Conservation (phyloP, 2,888 invertebrate species). For the Lacanobia oleracea region DNA sequence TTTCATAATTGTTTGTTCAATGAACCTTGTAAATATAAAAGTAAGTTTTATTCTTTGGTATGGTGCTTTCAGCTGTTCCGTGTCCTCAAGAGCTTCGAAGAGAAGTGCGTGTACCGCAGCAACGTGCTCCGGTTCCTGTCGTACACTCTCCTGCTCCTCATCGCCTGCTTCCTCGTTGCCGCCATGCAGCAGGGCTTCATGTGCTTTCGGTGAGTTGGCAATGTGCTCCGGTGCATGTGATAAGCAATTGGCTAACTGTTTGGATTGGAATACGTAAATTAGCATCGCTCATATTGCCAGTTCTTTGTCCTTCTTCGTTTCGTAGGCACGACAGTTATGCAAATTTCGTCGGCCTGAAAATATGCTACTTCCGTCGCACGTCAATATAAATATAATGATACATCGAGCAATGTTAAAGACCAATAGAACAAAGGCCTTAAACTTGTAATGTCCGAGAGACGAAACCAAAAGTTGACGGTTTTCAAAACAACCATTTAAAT, state of each 20-base stretch:
- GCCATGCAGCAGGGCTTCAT: conserved; percentile 82
- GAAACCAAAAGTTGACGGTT: no score
- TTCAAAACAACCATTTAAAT: no score
- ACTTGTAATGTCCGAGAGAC: no score
- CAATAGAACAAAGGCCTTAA: no score
- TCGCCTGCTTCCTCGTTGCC: conserved; percentile 81
- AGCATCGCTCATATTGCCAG: background rate
- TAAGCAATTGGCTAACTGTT: no score
- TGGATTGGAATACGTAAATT: no score
- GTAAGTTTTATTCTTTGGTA: background rate
- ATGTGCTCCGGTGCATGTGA: no score
- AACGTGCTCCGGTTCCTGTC: conserved; percentile 79
- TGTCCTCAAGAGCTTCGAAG: conserved; percentile 78
- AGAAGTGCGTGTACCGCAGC: conserved; percentile 77
- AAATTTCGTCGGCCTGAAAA: no score
- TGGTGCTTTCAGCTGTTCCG: conserved; percentile 75
- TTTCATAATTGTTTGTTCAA: no score
- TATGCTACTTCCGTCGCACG: no score
- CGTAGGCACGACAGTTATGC: background rate
- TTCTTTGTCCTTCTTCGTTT: background rate
- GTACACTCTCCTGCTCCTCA: conserved; percentile 77
- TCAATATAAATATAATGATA: no score
- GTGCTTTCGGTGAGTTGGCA: conserved; percentile 77
- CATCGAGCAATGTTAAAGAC: no score
- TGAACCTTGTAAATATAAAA: background rate